phyloP scores from a whole-genome alignment of 2,888 invertebrate genomes.

The Philhelius pedissequus region DNA sequence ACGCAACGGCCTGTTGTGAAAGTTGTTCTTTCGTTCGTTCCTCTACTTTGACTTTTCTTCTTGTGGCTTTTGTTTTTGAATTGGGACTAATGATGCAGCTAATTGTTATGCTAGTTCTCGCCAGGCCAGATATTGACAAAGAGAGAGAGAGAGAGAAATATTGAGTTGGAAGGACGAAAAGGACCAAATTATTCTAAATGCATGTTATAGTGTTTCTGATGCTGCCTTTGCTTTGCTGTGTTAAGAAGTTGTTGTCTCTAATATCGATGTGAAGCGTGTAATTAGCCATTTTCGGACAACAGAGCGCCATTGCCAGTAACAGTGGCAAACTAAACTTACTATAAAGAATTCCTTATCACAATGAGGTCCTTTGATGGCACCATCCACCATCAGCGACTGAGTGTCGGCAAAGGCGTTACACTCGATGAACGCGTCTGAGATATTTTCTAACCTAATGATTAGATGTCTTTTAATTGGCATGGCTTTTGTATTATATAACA shows the following conservation, averaged over 20 bases:
- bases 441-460: conserved; percentile 56
- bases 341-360: conserved; percentile 50
- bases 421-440: conserved; percentile 39
- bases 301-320: background rate
- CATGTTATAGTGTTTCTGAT: conserved; percentile 59
- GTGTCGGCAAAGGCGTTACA: conserved; percentile 38
- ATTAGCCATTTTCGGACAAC: conserved; percentile 66
- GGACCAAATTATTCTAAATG: conserved; percentile 41
- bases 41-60: background rate
- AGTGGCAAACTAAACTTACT: conserved; percentile 15
- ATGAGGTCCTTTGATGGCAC: conserved; percentile 34
- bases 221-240: conserved; percentile 37
- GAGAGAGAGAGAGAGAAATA: background rate
- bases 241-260: conserved; percentile 55
- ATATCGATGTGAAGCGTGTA: conserved; percentile 63
- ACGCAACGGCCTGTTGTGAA: background rate
- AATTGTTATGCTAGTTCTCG: conserved; percentile 65
- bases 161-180: background rate
- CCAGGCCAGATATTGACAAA: background rate
- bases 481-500: conserved; percentile 45
- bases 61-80: conserved; percentile 63
- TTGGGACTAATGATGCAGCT: conserved; percentile 68
- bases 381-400: background rate
- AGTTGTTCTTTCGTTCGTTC: background rate
- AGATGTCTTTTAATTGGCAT: conserved; percentile 62